These are phyloP conservation scores for Drosophila sproati DNA, from an alignment of 1,140 invertebrate species.

Conservation along the genomic window DNA sequence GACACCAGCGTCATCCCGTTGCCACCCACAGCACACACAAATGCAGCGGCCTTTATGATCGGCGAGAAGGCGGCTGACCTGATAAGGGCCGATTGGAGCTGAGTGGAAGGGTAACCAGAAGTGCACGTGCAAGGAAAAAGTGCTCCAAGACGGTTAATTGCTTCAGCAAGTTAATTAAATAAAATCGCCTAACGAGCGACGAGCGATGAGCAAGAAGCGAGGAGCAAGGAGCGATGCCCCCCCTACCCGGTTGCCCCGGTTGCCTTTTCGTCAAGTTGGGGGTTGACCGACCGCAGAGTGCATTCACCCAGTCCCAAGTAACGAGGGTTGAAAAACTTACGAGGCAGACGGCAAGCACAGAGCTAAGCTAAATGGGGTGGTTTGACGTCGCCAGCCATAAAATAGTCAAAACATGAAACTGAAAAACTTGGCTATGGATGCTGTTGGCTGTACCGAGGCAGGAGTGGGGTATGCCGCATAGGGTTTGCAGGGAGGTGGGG, in stretches of 20 bases:
- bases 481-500: background rate
- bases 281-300: constrained; percentile 85
- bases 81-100: constrained; percentile 88
- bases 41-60: constrained; percentile 92
- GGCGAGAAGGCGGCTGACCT: constrained; percentile 94
- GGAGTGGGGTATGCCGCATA: background rate
- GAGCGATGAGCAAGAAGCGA: background rate
- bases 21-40: constrained; percentile 90
- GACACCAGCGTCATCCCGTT: constrained; percentile 92
- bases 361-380: constrained; percentile 50
- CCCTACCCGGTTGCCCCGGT: background rate
- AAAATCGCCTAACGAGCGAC: constrained; percentile 59
- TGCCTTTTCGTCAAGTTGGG: constrained; percentile 9
- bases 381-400: constrained; percentile 38
- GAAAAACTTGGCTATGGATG: constrained; percentile 34
- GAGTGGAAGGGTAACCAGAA: background rate
- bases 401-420: constrained; percentile 54
- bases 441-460: constrained; percentile 44
- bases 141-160: constrained; percentile 31
- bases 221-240: background rate
- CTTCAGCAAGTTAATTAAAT: constrained; percentile 74
- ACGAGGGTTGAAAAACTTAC: constrained; percentile 67
- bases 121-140: background rate
- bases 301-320: constrained; percentile 78
- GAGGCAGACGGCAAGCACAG: constrained; percentile 35